Percentiles rank a stretch among this genome's conserved stretches.
Conservation (phyloP, 2,113 vertebrate species). For the Megaceryle maxima region DNA sequence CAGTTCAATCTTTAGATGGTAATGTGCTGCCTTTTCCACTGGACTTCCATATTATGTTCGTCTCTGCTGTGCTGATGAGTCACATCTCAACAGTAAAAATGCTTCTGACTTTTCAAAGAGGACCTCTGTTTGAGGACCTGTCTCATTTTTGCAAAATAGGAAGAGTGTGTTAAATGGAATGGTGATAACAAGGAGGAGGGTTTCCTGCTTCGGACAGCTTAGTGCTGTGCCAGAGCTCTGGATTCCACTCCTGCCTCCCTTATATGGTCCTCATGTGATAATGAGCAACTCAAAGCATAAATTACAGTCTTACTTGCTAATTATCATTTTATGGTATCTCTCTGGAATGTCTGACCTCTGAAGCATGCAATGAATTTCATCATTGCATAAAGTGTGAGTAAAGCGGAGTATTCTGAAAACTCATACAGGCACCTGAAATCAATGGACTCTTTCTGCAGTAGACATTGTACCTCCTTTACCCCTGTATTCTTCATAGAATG, state of each 20-base stretch:
- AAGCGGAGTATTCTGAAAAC: background rate
- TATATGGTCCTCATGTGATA: background rate
- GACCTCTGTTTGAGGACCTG: background rate
- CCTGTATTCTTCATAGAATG: too few relatives aligned
- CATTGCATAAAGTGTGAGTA: too few relatives aligned
- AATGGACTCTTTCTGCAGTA: background rate
- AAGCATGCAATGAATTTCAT: background rate
- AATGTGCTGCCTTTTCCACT: background rate
- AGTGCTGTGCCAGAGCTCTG: background rate
- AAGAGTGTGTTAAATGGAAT: background rate
- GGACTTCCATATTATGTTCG: background rate
- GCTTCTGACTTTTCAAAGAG: background rate
- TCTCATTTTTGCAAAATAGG: background rate
- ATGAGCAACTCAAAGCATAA: background rate
- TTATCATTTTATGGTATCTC: background rate
- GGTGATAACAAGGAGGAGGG: background rate
- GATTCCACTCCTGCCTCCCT: background rate
- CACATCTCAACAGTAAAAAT: background rate
- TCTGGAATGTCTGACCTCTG: background rate
- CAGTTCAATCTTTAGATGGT: background rate
- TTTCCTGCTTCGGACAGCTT: background rate
- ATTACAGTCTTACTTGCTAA: background rate
- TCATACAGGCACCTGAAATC: background rate
- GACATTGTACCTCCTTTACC: too few relatives aligned
- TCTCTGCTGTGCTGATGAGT: background rate